Evolutionary conservation across 2,113 vertebrate genomes (phyloP), one percentile per base, ranked within the genome.

Genomic region (Rostratula benghalensis): DNA sequence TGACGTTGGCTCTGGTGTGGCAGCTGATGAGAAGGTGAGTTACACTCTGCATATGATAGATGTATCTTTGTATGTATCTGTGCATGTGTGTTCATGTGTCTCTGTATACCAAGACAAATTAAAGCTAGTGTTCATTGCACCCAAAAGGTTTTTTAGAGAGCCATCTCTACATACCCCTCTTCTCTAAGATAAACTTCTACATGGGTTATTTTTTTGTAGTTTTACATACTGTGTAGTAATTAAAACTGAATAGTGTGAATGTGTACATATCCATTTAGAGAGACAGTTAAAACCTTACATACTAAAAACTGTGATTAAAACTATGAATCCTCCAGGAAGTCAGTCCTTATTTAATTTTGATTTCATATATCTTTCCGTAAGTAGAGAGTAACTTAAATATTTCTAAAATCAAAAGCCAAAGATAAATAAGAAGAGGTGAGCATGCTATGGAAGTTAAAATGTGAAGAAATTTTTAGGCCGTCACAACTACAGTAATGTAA

Each of bases 11-110:
- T 16, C 91, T 99, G 97, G 93, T 99, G 3, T 99, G 99, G 99
- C 99, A 99, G 91, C 97, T 99, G 87, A 99, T 99, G 99, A 99
- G 99, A 96, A 99, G 99, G 99, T 99, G 96, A 97, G 74, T 45
- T 39, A 39, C 35, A 20, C 39, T 18, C 59, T 56, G 28, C 27
- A 10, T 51, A 2, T 35, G 27, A 39, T 7, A 31, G 8, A 37
- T 41, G n/a, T 60, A 9, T 70, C 4, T 31, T 2, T 24, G 3
- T 7, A 2, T 28, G 4, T 51, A 13, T 74, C 24, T 79, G 21
- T 63, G 41, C 11, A 7, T 0, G 0, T 68, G 10, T 35, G 7
- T 41, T 5, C 27, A 2, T 41, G 9, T 48, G 21, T 63, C 8
- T 78, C 19, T 63, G 2, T 87, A 13, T n/a, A 51, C 46, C 23